These are phyloP conservation scores for Coregonus suidteri DNA, from an alignment of 2,797 vertebrate species.

Conservation along the genomic window DNA sequence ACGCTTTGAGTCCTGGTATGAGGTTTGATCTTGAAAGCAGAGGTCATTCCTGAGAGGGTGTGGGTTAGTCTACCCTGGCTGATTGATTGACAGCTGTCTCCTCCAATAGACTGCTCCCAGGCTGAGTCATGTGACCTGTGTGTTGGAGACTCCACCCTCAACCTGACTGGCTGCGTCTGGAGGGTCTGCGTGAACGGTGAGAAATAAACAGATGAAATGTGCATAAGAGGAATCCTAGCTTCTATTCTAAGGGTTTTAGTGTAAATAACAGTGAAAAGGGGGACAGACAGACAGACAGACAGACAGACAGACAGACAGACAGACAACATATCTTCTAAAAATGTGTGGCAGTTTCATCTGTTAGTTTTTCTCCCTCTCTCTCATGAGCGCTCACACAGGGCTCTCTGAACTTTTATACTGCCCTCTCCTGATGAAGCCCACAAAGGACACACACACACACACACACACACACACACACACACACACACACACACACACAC, in stretches of 20 bases:
- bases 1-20: background rate
- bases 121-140: conserved; percentile 76
- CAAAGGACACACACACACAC: no score
- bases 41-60: background rate
- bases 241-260: background rate
- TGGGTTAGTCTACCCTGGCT: background rate
- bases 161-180: conserved; percentile 80
- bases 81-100: conserved; percentile 40
- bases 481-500: conserved; percentile 17
- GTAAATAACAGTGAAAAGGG: no score
- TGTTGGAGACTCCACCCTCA: conserved; percentile 72
- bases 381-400: background rate
- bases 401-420: no score
- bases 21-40: background rate
- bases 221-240: background rate
- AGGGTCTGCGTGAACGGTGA: conserved; percentile 76
- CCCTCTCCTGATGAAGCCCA: no score
- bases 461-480: no score
- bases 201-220: conserved; percentile 22
- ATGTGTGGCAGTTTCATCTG: no score
- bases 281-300: no score
- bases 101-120: conserved; percentile 68
- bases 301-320: no score
- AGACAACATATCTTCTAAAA: no score
- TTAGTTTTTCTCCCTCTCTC: conserved; percentile 10